Base-by-base conservation (phyloP, 1,140 invertebrate genomes). In the Rhagoletis pomonella region DNA sequence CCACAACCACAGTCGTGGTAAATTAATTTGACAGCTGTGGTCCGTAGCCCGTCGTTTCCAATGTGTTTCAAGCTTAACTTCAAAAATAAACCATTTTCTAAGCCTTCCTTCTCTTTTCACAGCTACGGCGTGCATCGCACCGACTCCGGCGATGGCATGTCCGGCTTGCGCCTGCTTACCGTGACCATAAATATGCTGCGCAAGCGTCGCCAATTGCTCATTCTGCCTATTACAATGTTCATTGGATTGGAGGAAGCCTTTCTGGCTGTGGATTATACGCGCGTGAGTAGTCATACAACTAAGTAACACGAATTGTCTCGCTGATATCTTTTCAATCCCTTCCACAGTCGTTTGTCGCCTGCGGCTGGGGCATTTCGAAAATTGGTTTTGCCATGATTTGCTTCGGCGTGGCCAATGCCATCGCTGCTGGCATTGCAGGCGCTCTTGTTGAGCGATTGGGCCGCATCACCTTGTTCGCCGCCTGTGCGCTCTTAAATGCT, bases 181-280 rank as follows among this genome's bases (percentile, higher is more conserved):
- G 96, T 97, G 3, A 98, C 97, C 0, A 92, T 97, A 12, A 95
- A 95, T 87, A 96, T 98, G 85, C 93, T 98, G 39, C 94, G 94
- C 55, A 96, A 97, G 90, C 95, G 95, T 50, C 96, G 96, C 89
- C 97, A 98, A 93, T 93, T 98, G 50, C 93, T 99, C 39, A 94
- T 99, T 88, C 94, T 99, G 84, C 98, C 98, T 0, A 95, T 99
- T n/a, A 99, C 97, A 1, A 96, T 98, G 87, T 99, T 98, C 92
- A 98, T 98, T 90, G 98, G 98, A 1, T 95, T 98, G 50, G 98
- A 99, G 91, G 98, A 99, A 93, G 97, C 97, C 0, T 99, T 98
- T 93, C 95, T 98, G 89, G 96, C 96, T 7, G 97, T 97, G 7
- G 97, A 99, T 92, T 99, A 96, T 89, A 98, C 97, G 9, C 96